phyloP scores from a whole-genome alignment of 2,113 vertebrate species.

The Pithys albifrons region DNA sequence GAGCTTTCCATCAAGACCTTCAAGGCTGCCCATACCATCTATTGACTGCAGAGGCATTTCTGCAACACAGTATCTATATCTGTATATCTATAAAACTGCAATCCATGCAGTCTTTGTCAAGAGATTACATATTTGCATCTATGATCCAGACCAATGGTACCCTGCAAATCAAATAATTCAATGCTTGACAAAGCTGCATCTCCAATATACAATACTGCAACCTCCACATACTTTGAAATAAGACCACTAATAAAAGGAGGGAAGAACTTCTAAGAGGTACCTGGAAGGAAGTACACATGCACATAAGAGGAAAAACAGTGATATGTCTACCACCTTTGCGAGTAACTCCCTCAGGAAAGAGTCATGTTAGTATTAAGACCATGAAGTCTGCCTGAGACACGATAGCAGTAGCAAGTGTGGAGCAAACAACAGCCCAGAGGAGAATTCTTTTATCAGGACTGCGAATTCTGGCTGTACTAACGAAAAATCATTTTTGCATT shows the following conservation, averaged over 20 bases:
- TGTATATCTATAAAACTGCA: neutral
- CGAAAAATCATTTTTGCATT: neutral
- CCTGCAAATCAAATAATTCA: neutral
- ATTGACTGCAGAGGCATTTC: neutral
- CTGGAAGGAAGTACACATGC: neutral
- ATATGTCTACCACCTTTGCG: neutral
- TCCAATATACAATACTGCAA: neutral
- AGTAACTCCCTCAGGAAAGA: neutral
- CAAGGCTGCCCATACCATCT: neutral
- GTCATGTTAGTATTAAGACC: neutral
- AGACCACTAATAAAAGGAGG: neutral
- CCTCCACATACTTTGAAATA: neutral
- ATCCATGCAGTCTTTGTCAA: neutral
- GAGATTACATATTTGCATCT: neutral
- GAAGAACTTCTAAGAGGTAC: neutral
- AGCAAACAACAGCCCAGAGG: neutral
- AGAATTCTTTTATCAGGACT: neutral
- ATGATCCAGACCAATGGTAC: neutral
- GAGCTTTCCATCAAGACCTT: neutral
- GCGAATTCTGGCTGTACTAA: neutral
- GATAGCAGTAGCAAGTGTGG: neutral
- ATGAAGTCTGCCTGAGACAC: neutral
- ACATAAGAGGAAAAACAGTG: accelerated
- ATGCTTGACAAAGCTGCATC: neutral
- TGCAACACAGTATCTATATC: neutral